These are phyloP conservation scores for Potorous gilbertii DNA, from an alignment of 2,797 vertebrate genomes.

Conservation along the genomic window DNA sequence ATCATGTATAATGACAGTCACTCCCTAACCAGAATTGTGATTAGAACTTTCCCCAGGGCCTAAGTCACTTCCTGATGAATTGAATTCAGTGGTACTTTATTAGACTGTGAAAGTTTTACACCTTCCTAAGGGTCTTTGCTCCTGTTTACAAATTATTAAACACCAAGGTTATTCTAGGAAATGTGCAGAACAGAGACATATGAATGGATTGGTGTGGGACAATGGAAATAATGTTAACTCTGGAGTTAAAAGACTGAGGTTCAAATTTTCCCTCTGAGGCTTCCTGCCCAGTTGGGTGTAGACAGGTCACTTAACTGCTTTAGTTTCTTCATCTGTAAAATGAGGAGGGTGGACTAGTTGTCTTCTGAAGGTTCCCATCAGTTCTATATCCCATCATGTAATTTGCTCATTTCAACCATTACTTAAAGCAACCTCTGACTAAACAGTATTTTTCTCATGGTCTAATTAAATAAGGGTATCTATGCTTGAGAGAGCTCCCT, in stretches of 20 bases:
- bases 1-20: background rate
- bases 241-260: background rate
- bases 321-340: background rate
- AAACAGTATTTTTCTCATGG: constrained; percentile 62
- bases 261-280: background rate
- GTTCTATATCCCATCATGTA: background rate
- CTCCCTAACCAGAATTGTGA: background rate
- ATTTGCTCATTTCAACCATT: background rate
- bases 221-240: background rate
- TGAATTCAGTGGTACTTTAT: background rate
- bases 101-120: background rate
- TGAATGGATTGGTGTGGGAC: background rate
- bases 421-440: constrained; percentile 23
- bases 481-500: constrained; percentile 39
- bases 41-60: constrained; percentile 1
- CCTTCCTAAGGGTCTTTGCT: background rate
- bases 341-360: too few species aligned
- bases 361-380: background rate
- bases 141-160: constrained; percentile 27
- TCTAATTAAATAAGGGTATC: constrained; percentile 3
- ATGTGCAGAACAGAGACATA: background rate
- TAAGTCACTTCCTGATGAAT: background rate
- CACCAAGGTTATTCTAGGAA: background rate
- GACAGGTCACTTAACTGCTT: background rate
- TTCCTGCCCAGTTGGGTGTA: background rate